Conservation (phyloP, 2,113 vertebrate species). For the Chaetorhynchus papuensis region DNA sequence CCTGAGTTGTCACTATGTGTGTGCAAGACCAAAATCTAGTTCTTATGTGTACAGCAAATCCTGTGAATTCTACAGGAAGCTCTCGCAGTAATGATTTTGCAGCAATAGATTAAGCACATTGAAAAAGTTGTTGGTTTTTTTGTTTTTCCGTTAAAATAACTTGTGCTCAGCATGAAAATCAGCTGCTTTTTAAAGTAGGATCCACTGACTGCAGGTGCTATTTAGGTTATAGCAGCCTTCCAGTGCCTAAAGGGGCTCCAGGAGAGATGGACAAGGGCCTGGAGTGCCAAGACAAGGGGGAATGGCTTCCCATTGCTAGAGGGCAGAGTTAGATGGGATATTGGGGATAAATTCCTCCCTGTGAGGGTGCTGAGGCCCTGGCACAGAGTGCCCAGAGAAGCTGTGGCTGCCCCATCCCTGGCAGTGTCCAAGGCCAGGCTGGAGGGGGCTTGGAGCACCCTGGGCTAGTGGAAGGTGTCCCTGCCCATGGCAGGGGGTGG, state of each 20-base stretch:
- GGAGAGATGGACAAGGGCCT: neutral
- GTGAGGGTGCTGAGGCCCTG: neutral
- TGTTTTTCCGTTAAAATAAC: neutral
- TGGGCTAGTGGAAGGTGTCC: neutral
- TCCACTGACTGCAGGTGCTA: neutral
- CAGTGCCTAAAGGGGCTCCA: neutral
- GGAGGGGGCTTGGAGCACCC: accelerated
- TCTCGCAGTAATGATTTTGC: neutral
- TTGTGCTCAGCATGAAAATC: neutral
- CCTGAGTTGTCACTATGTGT: neutral
- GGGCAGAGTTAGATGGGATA: neutral
- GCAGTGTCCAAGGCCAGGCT: neutral
- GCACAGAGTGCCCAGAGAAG: neutral
- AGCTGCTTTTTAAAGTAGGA: neutral
- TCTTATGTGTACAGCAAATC: neutral
- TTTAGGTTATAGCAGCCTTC: neutral
- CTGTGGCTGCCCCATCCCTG: neutral
- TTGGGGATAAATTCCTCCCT: neutral
- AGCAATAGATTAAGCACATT: neutral
- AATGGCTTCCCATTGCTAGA: neutral
- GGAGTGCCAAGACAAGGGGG: neutral
- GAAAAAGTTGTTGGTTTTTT: neutral
- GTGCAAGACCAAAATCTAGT: neutral
- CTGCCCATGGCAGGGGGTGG: neutral
- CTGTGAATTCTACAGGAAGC: neutral